Base-by-base conservation (phyloP, 2,797 vertebrate species). In the Argentina silus region DNA sequence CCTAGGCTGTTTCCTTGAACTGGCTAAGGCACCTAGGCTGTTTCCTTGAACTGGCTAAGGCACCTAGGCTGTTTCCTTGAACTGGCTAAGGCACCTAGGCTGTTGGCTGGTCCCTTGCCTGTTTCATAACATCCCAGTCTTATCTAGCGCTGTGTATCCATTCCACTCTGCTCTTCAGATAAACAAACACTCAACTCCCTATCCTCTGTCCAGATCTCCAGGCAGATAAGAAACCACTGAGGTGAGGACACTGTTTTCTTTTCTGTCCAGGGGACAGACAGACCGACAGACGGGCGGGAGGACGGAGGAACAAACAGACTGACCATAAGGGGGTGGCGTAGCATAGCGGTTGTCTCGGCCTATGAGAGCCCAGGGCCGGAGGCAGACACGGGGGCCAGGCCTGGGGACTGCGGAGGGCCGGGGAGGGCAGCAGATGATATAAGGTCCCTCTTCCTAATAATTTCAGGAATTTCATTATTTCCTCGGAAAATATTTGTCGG, bases 401-500 rank as follows among this genome's bases (percentile, higher is more conserved):
- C 70, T 73, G 74, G 78, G n/a, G 62, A 84, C 27, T 36, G 27
- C 27, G 4, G 27, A 36, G 27, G 27, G 27, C 27, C 27, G 27
- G 27, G 27, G 27, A 36, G 27, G 27, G 27, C 80, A 88, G 80
- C 75, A 85, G 78, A 90, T 90, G 78, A 91, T 89, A 91, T 86
- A 88, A 91, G 85, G 82, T 86, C 85, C 75, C 80, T 87, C 78
- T 88, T 91, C 85, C 77, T 90, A 91, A 92, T 89, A 83, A 93
- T 93, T 92, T 93, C 85, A 91, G 90, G 91, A 93, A 95, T 93
- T 91, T 94, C 81, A 91, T 93, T 92, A 90, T 93, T 92, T 93
- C 89, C 91, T 90, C 76, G 72, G 81, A 93, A 94, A 93, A 94
- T 92, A 93, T 94, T 92, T 93, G 81, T 85, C 78, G 85, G 84